Evolutionary conservation across 2,113 vertebrate species (phyloP).

Genomic region (Crotophaga sulcirostris): DNA sequence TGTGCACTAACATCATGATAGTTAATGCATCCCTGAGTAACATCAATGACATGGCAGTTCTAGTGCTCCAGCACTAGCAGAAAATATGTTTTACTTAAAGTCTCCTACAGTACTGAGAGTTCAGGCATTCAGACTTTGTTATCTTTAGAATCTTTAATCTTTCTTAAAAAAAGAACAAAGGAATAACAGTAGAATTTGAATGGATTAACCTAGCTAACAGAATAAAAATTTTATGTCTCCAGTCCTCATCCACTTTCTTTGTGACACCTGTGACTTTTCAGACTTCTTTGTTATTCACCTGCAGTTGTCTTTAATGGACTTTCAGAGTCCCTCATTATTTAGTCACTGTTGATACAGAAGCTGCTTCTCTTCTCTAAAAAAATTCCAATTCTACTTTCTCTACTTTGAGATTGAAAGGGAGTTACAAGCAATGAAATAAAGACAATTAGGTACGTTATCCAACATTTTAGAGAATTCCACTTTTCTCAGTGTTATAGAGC

Average conservation of each 20-base stretch:
- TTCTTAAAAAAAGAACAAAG: not conserved
- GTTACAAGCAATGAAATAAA: not conserved
- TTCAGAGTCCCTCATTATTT: not conserved
- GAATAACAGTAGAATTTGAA: not conserved
- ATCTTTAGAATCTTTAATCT: not conserved
- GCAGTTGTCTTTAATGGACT: not conserved
- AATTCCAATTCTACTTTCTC: not conserved
- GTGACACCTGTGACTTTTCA: not conserved
- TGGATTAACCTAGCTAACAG: not conserved
- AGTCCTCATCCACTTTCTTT: not conserved
- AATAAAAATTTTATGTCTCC: not conserved
- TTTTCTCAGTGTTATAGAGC: not conserved
- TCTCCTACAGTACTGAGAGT: not conserved
- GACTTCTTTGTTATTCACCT: not conserved
- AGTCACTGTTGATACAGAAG: not conserved
- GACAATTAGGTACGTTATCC: rapidly evolving
- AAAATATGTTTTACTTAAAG: not conserved
- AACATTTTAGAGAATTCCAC: not conserved
- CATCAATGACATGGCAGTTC: not conserved
- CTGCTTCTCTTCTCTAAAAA: not conserved
- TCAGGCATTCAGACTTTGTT: not conserved
- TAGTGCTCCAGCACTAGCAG: not conserved
- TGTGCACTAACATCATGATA: not conserved
- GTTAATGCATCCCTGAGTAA: not conserved
- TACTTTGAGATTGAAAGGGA: not conserved